These are phyloP conservation scores for Saccostrea cuccullata DNA, from an alignment of 1,140 invertebrate species.

Conservation along the genomic window DNA sequence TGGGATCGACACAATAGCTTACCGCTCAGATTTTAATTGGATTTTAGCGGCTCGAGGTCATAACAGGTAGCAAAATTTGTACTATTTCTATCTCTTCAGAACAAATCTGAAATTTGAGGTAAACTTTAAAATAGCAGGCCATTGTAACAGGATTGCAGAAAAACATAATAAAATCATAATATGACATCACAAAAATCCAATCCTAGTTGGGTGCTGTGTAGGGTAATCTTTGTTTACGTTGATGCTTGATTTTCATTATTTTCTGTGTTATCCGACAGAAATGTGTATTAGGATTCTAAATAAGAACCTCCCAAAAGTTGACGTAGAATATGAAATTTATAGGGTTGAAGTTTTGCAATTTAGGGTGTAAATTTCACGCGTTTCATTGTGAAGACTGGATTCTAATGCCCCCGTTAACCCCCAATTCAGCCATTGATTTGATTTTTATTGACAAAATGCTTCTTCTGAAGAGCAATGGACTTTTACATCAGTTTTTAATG, in stretches of 20 bases:
- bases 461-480: neutral
- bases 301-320: neutral
- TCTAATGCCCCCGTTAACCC: neutral
- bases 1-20: neutral
- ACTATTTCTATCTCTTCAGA: too few relatives aligned
- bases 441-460: constrained; percentile 27
- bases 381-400: constrained; percentile 15
- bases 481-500: constrained; percentile 30
- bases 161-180: neutral
- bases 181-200: too few relatives aligned
- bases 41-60: neutral
- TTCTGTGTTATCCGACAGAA: neutral
- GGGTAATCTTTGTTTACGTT: too few relatives aligned
- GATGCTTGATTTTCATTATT: neutral
- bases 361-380: constrained; percentile 2
- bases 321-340: constrained; percentile 22
- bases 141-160: neutral
- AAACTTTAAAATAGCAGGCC: neutral
- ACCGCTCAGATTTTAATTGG: neutral
- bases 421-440: neutral
- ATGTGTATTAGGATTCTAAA: neutral
- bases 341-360: constrained; percentile 10
- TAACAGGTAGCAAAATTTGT: neutral
- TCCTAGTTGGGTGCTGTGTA: too few relatives aligned
- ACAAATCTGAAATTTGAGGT: too few relatives aligned